Percentiles rank a stretch among this genome's conserved stretches.
Conservation (phyloP, 2,797 vertebrate genomes). For the Pangasius larnaudii region DNA sequence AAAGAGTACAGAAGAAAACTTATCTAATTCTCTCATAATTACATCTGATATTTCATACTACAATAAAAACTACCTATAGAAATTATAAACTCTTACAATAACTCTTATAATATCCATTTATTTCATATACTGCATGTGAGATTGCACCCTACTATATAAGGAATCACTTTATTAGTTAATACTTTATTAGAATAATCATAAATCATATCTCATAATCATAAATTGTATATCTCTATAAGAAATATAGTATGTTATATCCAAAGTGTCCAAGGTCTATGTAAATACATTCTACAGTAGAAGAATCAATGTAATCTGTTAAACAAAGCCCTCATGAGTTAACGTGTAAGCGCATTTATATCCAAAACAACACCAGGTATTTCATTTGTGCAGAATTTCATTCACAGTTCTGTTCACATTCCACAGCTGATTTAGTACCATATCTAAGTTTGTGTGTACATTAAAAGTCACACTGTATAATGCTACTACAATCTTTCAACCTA, state of each 20-base stretch:
- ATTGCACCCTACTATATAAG: conserved; percentile 27
- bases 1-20: neutral
- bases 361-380: neutral
- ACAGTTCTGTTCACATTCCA: conserved; percentile 28
- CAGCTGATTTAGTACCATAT: conserved; percentile 18
- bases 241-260: conserved; percentile 11
- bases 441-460: neutral
- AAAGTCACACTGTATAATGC: neutral
- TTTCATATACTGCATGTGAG: conserved; percentile 37
- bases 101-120: conserved; percentile 23
- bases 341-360: neutral
- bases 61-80: conserved; percentile 23
- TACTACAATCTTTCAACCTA: neutral
- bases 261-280: conserved; percentile 7
- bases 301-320: conserved; percentile 22
- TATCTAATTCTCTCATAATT: conserved; percentile 4
- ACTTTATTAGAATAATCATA: conserved; percentile 30
- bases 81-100: neutral
- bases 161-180: conserved; percentile 32
- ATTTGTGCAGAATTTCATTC: conserved; percentile 9
- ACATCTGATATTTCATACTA: conserved; percentile 16
- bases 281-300: conserved; percentile 33
- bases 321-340: conserved; percentile 15
- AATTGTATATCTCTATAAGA: conserved; percentile 31
- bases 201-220: too few species aligned